Base-by-base conservation (phyloP, 2,888 invertebrate species). In the Amphipoea lucens region DNA sequence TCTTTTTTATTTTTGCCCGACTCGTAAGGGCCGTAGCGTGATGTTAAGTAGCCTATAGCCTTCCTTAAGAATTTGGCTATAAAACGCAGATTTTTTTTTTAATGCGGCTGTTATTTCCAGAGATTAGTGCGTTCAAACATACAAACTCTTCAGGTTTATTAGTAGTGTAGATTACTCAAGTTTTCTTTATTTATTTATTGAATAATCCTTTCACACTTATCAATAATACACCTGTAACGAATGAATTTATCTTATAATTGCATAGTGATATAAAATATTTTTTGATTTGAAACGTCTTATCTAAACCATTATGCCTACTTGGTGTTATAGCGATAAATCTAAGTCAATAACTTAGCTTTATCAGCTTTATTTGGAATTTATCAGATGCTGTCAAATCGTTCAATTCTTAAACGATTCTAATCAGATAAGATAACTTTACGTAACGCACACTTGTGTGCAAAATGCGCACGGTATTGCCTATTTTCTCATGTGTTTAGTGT, bases 281-380 rank as follows among this genome's bases (percentile, higher is more conserved):
- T 36, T 42, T 29, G n/a, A 66, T 45, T 67, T 36, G 2, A 51
- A 79, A 4, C 0, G 7, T 42, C 40, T 70, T 69, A 84, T 70
- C 79, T 65, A 51, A 42, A 65, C 23, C 9, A 65, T 29, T 66
- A 40, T n/a, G 54, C 11, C 23, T 54, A 48, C 51, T 12, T 3
- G 17, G 36, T 23, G 4, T 79, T 51, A 79, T 54, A 79, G 7
- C 20, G 14, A 80, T 45, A 71, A 81, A 79, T 79, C 81, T 54
- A 67, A 87, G 63, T 48, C 74, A 67, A 83, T 74, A 57, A 87
- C 74, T 71, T 6, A 42, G 7, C 0, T 48, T 67, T 74, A 84
- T 74, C 77, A 40, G 77, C 14, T 71, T 57, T 60, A 83, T 69
- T 60, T 36, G 23, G n/a, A 63, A 66, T 67, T 69, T 36, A 76